Conservation (phyloP, 2,797 vertebrate genomes). For the Rousettus madagascariensis region DNA sequence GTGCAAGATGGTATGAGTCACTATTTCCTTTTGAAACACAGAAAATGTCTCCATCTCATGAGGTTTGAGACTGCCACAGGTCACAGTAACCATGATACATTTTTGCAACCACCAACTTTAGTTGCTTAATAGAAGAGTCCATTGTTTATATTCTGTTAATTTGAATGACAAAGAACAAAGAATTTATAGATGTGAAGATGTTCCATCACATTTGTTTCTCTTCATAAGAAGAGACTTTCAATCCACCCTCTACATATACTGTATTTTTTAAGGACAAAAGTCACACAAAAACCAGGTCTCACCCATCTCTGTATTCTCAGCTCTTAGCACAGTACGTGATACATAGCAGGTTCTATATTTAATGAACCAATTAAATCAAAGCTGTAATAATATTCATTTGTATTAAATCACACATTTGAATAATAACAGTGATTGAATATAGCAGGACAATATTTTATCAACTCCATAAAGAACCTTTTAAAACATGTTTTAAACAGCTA, state of each 20-base stretch:
- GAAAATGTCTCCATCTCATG: conserved; percentile 14
- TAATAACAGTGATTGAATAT: background rate
- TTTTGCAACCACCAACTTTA: conserved; percentile 17
- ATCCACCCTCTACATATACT: background rate
- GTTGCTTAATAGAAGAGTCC: background rate
- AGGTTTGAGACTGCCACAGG: background rate
- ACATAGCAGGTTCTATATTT: background rate
- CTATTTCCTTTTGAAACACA: conserved; percentile 13
- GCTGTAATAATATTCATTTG: background rate
- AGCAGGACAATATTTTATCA: background rate
- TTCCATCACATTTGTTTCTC: background rate
- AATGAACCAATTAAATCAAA: background rate
- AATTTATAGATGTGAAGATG: background rate
- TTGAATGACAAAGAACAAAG: background rate
- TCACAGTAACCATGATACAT: background rate
- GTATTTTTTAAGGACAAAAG: background rate
- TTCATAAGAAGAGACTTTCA: background rate
- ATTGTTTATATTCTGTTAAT: background rate
- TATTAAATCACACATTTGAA: background rate
- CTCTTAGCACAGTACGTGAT: background rate
- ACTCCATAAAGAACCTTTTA: conserved; percentile 28
- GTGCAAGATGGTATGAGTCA: conserved; percentile 3
- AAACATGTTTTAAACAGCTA: conserved; percentile 5
- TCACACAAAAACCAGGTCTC: background rate
- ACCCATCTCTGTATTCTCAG: background rate